phyloP scores from a whole-genome alignment of 2,888 invertebrate genomes.

The Ceriagrion tenellum region DNA sequence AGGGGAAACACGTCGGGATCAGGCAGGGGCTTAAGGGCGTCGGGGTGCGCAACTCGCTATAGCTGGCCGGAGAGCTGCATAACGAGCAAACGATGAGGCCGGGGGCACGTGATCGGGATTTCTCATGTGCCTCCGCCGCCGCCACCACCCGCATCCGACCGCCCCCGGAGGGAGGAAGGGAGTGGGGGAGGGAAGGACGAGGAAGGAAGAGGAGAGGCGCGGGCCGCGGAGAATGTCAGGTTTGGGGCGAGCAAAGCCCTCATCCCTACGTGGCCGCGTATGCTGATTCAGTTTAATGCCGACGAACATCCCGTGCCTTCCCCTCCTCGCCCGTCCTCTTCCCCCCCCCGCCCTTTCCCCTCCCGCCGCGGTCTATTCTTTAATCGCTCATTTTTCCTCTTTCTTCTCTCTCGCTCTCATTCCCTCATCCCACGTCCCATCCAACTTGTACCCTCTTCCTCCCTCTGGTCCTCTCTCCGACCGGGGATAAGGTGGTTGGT shows the following conservation, averaged over 20 bases:
- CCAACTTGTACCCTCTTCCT: too few relatives aligned
- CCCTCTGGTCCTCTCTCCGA: too few relatives aligned
- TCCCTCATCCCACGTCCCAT: too few relatives aligned
- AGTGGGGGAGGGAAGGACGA: background rate
- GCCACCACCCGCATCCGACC: background rate
- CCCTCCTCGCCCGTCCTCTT: background rate
- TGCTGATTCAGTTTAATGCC: background rate
- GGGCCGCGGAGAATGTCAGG: background rate
- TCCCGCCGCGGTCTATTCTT: background rate
- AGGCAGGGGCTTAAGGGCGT: slow-evolving; percentile 44
- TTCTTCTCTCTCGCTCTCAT: background rate
- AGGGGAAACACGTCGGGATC: slow-evolving; percentile 29
- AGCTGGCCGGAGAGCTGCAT: slow-evolving; percentile 56
- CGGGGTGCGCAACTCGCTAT: slow-evolving; percentile 25
- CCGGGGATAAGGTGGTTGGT: too few relatives aligned
- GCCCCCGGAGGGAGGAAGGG: background rate
- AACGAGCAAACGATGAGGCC: slow-evolving; percentile 71
- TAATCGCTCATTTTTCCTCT: slow-evolving; percentile 29
- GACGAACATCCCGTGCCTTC: background rate
- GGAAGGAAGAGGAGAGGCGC: background rate
- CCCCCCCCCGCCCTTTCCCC: background rate
- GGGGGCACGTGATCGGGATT: slow-evolving; percentile 71
- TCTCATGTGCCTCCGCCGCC: slow-evolving; percentile 66
- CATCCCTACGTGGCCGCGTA: background rate
- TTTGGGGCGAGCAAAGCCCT: background rate